Evolutionary conservation across 1,140 invertebrate genomes (phyloP), one percentile per base, ranked within the genome.

Genomic region (Scaptodrosophila lebanonensis): DNA sequence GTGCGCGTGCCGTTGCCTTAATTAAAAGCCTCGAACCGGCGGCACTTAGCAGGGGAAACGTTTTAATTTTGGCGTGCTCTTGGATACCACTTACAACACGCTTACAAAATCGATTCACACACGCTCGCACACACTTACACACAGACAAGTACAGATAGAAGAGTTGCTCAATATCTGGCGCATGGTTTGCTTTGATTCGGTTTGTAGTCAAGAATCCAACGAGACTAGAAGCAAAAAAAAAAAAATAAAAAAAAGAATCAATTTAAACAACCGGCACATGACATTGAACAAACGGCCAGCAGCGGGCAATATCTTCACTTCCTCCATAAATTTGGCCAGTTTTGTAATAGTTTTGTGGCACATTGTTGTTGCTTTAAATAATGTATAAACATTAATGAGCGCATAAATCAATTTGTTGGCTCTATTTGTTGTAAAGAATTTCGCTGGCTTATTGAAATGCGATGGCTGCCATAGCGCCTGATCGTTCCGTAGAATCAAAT

Each of bases 241-340:
- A 25, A 25, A 25, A 25, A 25, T 25, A 25, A 50, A 27, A 40
- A 9, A 42, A 22, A 56, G 53, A 69, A 47, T 57, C 11, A 62
- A 65, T 53, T 75, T 75, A 70, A 75, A 72, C 49, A 47, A 51
- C 35, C 63, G 54, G 53, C 36, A 49, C 56, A 53, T 79, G 73
- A 77, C 73, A 79, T 77, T 77, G 73, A 77, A 77, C 54, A n/a
- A n/a, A n/a, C n/a, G 56, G 67, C 39, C 30, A 35, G 45, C 33
- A 33, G 45, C 35, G 43, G 65, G 64, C 51, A 54, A 69, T 49
- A 60, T 52, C 20, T 29, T 45, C 56, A 66, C 50, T 77, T 77
- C 73, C 73, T 66, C 56, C 59, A 79, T 79, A 77, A 73, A 77
- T 73, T 60, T 66, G 52, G 48, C 51, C 63, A 77, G 54, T 77